Percentiles rank a stretch among this genome's conserved stretches.
Conservation (phyloP, 2,888 invertebrate genomes). For the Crossocerus cetratus region DNA sequence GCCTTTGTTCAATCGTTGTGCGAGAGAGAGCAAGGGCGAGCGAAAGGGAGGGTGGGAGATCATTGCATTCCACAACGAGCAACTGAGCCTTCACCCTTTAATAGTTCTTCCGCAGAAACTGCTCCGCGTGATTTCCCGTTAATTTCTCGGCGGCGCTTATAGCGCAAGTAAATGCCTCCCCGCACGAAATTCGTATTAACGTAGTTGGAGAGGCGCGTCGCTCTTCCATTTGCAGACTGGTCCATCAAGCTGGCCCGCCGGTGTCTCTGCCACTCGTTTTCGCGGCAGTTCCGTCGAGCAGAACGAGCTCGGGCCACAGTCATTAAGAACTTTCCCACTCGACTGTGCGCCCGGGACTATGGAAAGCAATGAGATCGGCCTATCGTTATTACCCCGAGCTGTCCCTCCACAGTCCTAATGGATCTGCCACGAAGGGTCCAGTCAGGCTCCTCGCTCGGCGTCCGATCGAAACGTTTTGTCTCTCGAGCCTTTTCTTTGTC, state of each 20-base stretch:
- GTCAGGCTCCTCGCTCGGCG: conserved; percentile 14
- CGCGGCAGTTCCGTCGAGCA: conserved; percentile 8
- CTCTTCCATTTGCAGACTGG: not conserved
- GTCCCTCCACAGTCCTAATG: conserved; percentile 38
- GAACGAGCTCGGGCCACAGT: conserved; percentile 32
- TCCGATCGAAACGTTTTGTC: conserved; percentile 30
- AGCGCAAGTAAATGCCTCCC: conserved; percentile 45
- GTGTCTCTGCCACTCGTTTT: conserved; percentile 6
- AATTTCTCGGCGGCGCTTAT: conserved; percentile 56
- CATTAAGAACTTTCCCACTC: conserved; percentile 57
- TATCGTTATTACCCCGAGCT: conserved; percentile 50
- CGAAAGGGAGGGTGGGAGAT: not conserved
- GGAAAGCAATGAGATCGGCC: conserved; percentile 53
- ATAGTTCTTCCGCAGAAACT: conserved; percentile 44
- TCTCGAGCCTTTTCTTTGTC: conserved; percentile 23
- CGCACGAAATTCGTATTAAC: conserved; percentile 51
- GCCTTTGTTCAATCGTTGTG: too few species aligned
- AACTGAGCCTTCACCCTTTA: conserved; percentile 38
- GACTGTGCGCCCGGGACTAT: conserved; percentile 34
- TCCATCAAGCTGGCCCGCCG: not conserved
- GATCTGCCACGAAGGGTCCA: conserved; percentile 27
- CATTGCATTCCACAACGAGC: conserved; percentile 16
- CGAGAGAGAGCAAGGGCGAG: not conserved
- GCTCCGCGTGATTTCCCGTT: conserved; percentile 43
- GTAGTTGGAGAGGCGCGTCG: conserved; percentile 18